These are phyloP conservation scores for Taenioides sp. DNA, from an alignment of 2,797 vertebrate species.

Conservation along the genomic window DNA sequence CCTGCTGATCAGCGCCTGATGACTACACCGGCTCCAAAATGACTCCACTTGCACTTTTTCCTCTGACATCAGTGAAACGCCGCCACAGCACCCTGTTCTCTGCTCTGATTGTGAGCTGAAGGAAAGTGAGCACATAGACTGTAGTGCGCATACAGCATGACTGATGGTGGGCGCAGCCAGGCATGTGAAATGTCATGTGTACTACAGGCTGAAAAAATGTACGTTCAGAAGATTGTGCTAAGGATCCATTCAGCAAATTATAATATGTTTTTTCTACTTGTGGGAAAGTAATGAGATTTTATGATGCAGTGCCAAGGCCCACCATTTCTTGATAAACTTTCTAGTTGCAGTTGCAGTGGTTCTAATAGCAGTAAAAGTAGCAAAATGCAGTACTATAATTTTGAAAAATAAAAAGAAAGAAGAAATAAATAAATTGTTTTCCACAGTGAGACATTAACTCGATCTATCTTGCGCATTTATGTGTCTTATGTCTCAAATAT, in stretches of 20 bases:
- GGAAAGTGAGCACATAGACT: constrained; percentile 43
- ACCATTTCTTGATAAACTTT: background rate
- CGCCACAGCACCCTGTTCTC: constrained; percentile 46
- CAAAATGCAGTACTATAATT: background rate
- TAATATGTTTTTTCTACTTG: background rate
- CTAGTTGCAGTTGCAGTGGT: background rate
- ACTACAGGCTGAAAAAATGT: constrained; percentile 5
- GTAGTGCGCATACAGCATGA: constrained; percentile 34
- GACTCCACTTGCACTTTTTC: constrained; percentile 68
- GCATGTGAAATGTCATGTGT: constrained; percentile 31
- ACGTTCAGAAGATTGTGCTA: background rate
- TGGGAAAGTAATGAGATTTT: background rate
- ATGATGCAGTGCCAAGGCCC: background rate
- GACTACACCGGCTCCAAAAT: constrained; percentile 58
- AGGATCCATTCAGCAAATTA: background rate
- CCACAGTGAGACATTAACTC: too few relatives aligned
- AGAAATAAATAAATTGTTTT: too few relatives aligned
- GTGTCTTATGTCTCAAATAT: too few relatives aligned
- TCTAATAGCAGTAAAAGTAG: background rate
- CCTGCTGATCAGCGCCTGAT: constrained; percentile 67
- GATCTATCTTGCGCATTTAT: too few relatives aligned
- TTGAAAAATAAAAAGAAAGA: background rate
- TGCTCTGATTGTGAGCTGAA: constrained; percentile 40
- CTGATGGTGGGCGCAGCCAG: constrained; percentile 35
- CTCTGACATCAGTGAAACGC: constrained; percentile 65